phyloP scores from a whole-genome alignment of 2,113 vertebrate genomes.

The Heteronetta atricapilla region DNA sequence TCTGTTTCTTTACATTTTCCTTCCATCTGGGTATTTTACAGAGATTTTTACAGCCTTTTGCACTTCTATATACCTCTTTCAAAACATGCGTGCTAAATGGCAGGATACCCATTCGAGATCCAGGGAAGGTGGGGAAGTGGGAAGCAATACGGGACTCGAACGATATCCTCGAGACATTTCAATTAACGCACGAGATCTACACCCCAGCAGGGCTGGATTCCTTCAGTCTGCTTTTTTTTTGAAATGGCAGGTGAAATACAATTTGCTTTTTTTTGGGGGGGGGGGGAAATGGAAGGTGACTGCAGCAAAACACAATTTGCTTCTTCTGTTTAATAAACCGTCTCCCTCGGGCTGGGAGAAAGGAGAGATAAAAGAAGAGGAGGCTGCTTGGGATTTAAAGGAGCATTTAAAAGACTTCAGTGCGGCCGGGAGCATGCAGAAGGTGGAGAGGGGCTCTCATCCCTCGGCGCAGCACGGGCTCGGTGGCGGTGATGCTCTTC shows the following conservation, averaged over 20 bases:
- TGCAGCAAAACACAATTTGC: neutral
- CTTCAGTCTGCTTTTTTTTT: neutral
- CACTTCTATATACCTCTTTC: neutral
- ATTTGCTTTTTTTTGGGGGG: neutral
- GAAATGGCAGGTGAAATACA: neutral
- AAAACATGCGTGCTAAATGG: neutral
- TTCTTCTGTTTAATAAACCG: neutral
- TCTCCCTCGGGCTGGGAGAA: neutral
- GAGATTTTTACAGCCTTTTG: neutral
- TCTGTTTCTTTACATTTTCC: slow-evolving; percentile 21
- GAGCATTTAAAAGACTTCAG: neutral
- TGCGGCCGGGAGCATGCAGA: neutral
- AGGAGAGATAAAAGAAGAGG: neutral
- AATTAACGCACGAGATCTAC: neutral
- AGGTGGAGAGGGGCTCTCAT: neutral
- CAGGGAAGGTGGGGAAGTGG: neutral
- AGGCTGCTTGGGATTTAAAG: neutral
- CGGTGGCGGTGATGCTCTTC: neutral
- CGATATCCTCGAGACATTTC: neutral
- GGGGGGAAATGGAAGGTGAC: neutral
- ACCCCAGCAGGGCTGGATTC: neutral
- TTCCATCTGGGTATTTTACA: slow-evolving; percentile 5
- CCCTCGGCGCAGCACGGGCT: neutral
- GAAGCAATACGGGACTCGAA: neutral
- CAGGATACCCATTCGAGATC: neutral